Base-by-base conservation (phyloP, 2,113 vertebrate species). In the Vimba vimba region DNA sequence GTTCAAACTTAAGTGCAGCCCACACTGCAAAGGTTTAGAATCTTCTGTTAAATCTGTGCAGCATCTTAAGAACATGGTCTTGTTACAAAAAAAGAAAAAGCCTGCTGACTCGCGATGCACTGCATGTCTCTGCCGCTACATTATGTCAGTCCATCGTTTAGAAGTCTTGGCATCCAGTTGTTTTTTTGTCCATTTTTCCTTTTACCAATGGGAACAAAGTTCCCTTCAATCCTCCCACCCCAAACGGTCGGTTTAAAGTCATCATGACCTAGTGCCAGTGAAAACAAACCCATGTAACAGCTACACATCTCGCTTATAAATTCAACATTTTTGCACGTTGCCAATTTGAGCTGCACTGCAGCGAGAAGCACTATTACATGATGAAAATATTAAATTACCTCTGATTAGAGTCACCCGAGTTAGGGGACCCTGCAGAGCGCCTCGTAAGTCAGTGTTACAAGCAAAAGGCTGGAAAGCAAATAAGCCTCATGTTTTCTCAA, bases 1-100 rank as follows among this genome's bases (percentile, higher is more conserved):
- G 91, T 92, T 89, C 93, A 91, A 91, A 91, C 91, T 93, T 89
- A 93, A 95, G 92, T 94, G 94, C 96, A 95, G 96, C 93, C 90
- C 94, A 92, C 94, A 94, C 93, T 94, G 93, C 92, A 87, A 77
- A 85, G 86, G 88, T 73, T 43, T 25, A 87, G 73, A 79, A 87
- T 91, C 92, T 89, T 6, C 86, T 92, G 93, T 84, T 69, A 74
- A 69, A 50, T 92, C 94, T 88, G 90, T 90, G 92, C 89, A 90
- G 92, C 93, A 89, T 90, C 88, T 91, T 91, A 84, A 85, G 88
- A 91, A 82, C 9, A 91, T 82, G 60, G 21, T 50, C 86, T 79
- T 8, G 86, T 73, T 73, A 73, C 66, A 59, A 30, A 83, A 87
- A n/a, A 85, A 85, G 25, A 2, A 64, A 19, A 19, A 79, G 66